These are phyloP conservation scores for Dascyllus trimaculatus DNA, from an alignment of 2,113 vertebrate genomes.

Conservation along the genomic window DNA sequence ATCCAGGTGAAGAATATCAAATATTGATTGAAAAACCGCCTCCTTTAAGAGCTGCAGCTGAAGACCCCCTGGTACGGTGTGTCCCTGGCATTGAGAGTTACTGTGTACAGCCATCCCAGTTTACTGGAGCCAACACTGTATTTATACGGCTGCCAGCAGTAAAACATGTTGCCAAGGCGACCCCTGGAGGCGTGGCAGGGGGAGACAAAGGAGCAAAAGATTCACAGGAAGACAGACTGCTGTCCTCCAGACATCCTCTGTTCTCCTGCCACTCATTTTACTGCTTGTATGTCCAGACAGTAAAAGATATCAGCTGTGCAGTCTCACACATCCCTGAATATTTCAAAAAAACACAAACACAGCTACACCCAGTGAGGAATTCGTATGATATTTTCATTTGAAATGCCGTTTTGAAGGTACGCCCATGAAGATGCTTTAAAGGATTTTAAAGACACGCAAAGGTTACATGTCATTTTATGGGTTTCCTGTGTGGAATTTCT, in stretches of 20 bases:
- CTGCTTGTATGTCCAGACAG: background rate
- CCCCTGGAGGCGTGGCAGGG: conserved; percentile 63
- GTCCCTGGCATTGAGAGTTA: conserved; percentile 54
- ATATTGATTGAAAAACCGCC: background rate
- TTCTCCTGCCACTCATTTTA: conserved; percentile 52
- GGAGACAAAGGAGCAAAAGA: conserved; percentile 66
- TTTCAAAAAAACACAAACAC: background rate
- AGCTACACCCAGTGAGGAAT: no score
- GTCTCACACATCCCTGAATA: background rate
- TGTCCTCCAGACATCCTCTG: conserved; percentile 37
- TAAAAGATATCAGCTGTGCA: conserved; percentile 1
- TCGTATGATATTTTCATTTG: no score
- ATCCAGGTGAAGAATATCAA: background rate
- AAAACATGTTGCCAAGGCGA: conserved; percentile 77
- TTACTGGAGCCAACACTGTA: conserved; percentile 62
- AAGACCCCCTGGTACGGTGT: conserved; percentile 9
- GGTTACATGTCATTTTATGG: background rate
- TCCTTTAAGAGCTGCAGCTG: conserved; percentile 24
- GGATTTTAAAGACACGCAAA: background rate
- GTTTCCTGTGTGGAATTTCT: conserved; percentile 1
- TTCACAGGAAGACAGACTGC: conserved; percentile 26
- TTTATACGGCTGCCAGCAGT: conserved; percentile 69
- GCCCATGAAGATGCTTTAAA: background rate
- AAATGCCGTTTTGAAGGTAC: background rate
- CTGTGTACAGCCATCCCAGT: conserved; percentile 47